Percentiles rank a stretch among this genome's conserved stretches.
These are phyloP conservation scores for Bombylius major DNA, from an alignment of 2,888 invertebrate species.

Conservation along the genomic window DNA sequence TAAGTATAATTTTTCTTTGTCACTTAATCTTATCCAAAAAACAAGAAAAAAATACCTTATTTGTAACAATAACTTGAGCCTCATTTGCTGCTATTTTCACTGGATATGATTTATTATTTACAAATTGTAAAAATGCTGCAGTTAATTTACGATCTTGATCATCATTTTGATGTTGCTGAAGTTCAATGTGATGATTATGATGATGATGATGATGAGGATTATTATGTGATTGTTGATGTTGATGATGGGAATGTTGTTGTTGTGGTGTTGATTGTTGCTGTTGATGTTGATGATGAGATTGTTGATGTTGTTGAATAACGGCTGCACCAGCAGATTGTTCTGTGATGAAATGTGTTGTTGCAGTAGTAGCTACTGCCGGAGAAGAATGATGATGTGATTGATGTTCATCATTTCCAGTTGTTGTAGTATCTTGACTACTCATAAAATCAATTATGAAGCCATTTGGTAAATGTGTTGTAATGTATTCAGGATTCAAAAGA, in stretches of 20 bases:
- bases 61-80: constrained; percentile 14
- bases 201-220: constrained; percentile 7
- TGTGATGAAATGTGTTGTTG: background rate
- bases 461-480: constrained; percentile 24
- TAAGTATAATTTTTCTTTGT: too few relatives aligned
- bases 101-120: constrained; percentile 11
- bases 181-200: constrained; percentile 4
- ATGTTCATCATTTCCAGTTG: background rate
- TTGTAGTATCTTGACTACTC: constrained; percentile 16
- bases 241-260: background rate
- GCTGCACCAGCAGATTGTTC: background rate
- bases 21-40: too few relatives aligned
- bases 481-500: constrained; percentile 29
- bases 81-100: constrained; percentile 8
- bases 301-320: background rate
- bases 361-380: too few relatives aligned
- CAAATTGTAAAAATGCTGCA: constrained; percentile 12
- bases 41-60: constrained; percentile 9
- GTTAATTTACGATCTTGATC: constrained; percentile 12
- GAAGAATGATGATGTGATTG: background rate
- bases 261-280: background rate
- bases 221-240: constrained; percentile 7
- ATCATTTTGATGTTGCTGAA: background rate
- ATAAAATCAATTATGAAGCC: constrained; percentile 33
- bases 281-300: background rate